A percentile compares a stretch with the other conserved stretches of the same genome.
Evolutionary conservation across 2,113 vertebrate genomes (phyloP).

Genomic region (Macquaria australasica): DNA sequence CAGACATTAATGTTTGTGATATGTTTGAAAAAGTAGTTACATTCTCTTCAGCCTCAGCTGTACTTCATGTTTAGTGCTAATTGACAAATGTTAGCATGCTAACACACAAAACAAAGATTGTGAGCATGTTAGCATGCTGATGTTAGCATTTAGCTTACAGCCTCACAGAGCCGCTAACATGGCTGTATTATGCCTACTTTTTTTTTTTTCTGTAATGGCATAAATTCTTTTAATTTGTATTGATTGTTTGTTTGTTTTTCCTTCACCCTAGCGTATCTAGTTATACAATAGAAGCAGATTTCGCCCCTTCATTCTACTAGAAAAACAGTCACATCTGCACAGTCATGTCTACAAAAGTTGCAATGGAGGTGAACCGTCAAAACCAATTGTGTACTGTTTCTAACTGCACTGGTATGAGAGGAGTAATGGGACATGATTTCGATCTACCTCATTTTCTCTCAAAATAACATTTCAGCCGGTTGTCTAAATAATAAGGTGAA

Average conservation of each 20-base stretch:
- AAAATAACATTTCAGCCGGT: slow-evolving; percentile 58
- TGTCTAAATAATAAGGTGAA: slow-evolving; percentile 41
- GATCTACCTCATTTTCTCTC: slow-evolving; percentile 45
- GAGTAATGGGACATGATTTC: slow-evolving; percentile 28
- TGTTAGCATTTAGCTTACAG: no score
- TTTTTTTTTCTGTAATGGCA: background rate
- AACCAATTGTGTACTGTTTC: slow-evolving; percentile 10
- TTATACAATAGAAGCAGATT: background rate
- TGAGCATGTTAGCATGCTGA: background rate
- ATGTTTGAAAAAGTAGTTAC: background rate
- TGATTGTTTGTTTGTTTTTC: background rate
- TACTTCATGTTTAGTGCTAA: background rate
- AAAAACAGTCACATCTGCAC: background rate
- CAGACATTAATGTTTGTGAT: background rate
- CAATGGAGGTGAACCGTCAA: slow-evolving; percentile 4
- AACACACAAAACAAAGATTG: background rate
- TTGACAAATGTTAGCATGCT: background rate
- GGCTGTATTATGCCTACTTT: background rate
- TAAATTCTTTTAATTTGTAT: background rate
- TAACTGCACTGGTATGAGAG: background rate
- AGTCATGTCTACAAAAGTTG: background rate
- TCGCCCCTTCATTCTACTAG: background rate
- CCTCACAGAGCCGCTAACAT: background rate
- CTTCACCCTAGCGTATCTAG: background rate
- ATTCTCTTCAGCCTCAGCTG: background rate